Conservation (phyloP, 2,888 invertebrate genomes). For the Oxytorus armatus region DNA sequence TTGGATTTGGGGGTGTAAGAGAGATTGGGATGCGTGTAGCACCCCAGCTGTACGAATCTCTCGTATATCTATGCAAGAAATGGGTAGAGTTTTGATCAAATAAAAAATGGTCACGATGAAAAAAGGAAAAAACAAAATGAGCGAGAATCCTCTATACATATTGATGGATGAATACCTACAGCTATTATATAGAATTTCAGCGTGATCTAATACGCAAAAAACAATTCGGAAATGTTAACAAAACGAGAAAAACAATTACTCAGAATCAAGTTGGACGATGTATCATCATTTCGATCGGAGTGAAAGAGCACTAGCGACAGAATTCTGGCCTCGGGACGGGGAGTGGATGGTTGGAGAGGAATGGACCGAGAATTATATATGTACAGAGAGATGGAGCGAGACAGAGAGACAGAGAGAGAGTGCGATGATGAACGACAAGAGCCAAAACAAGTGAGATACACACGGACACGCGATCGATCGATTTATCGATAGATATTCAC, state of each 20-base stretch:
- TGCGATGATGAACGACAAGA: constrained; percentile 28
- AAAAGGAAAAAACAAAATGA: too few relatives aligned
- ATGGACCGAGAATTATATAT: constrained; percentile 35
- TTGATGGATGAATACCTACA: background rate
- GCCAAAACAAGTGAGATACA: constrained; percentile 6
- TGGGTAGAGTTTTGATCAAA: too few relatives aligned
- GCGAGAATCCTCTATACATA: too few relatives aligned
- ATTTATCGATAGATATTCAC: constrained; percentile 78
- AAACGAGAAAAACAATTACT: constrained; percentile 73
- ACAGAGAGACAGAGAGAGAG: constrained; percentile 36
- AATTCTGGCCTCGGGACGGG: background rate
- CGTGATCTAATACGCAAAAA: constrained; percentile 1
- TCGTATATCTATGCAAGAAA: too few relatives aligned
- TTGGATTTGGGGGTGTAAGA: too few relatives aligned
- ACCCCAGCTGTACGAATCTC: too few relatives aligned
- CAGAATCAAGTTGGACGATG: constrained; percentile 71
- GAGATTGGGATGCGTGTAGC: too few relatives aligned
- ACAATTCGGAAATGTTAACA: background rate
- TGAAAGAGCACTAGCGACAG: constrained; percentile 15
- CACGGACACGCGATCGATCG: constrained; percentile 74
- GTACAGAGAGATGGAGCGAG: constrained; percentile 32
- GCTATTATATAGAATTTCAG: background rate
- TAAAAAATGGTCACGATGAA: too few relatives aligned
- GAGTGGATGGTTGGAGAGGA: constrained; percentile 28
- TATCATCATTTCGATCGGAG: constrained; percentile 56